These are phyloP conservation scores for Acleris cristana DNA, from an alignment of 2,888 invertebrate species.

Conservation along the genomic window DNA sequence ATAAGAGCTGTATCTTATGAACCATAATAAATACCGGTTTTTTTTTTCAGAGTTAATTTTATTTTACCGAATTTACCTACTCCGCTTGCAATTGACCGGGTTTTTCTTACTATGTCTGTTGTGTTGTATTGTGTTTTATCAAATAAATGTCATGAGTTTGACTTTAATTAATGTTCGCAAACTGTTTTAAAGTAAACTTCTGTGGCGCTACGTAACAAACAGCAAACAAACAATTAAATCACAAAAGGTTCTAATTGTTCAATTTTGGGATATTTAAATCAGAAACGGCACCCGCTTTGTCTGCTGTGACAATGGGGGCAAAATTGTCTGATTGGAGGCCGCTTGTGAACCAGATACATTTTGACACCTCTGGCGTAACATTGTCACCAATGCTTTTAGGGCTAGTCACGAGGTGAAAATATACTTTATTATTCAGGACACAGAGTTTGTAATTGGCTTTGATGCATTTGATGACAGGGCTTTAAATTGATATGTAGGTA, in stretches of 20 bases:
- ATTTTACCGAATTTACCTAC: no score
- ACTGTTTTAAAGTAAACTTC: constrained; percentile 9
- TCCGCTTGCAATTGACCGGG: no score
- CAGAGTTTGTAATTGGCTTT: no score
- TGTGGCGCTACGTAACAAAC: constrained; percentile 22
- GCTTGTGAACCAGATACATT: constrained; percentile 17
- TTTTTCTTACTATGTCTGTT: no score
- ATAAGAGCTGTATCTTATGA: no score
- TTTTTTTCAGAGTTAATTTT: no score
- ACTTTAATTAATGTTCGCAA: no score
- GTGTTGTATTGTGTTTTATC: no score
- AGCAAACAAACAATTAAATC: constrained; percentile 41
- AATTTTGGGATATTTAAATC: constrained; percentile 40
- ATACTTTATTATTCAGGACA: background rate
- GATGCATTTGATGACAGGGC: no score
- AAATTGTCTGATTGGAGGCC: constrained; percentile 20
- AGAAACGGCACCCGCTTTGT: constrained; percentile 34
- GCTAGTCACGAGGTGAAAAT: background rate
- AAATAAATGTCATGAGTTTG: no score
- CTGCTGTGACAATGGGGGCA: constrained; percentile 28
- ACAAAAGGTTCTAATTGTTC: constrained; percentile 42
- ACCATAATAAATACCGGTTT: no score
- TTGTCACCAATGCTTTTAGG: background rate
- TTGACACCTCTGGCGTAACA: constrained; percentile 12
- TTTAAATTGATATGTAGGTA: no score